Percentiles rank a stretch among this genome's conserved stretches.
These are phyloP conservation scores for Caenorhabditis angaria DNA, from an alignment of 2,888 invertebrate genomes.

Conservation along the genomic window DNA sequence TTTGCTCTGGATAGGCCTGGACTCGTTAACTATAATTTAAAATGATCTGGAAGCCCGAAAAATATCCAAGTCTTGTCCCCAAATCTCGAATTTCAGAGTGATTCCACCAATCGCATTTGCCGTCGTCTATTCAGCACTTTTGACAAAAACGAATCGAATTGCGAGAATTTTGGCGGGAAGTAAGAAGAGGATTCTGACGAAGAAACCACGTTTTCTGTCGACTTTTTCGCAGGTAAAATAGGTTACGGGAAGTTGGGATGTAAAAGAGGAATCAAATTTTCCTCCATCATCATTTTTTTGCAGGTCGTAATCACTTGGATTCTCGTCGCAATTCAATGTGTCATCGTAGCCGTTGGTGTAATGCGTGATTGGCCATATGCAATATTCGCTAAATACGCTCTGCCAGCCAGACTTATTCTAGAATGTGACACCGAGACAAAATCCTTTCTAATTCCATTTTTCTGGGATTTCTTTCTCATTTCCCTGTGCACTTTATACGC, in stretches of 20 bases:
- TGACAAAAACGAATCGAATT: constrained; percentile 97
- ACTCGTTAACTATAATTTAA: too few relatives aligned
- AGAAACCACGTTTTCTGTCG: constrained; percentile 90
- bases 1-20: too few relatives aligned
- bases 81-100: constrained; percentile 41
- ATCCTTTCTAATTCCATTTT: constrained; percentile 84
- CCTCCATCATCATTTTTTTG: too few relatives aligned
- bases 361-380: constrained; percentile 76
- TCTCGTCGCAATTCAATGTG: constrained; percentile 87
- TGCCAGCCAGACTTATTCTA: constrained; percentile 72
- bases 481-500: constrained; percentile 92
- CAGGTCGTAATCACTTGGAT: constrained; percentile 83
- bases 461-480: constrained; percentile 81
- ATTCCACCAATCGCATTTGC: constrained; percentile 84
- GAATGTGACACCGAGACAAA: constrained; percentile 76
- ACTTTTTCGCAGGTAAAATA: constrained; percentile 81
- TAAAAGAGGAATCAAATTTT: not conserved
- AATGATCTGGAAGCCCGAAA: too few relatives aligned
- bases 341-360: constrained; percentile 78
- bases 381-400: constrained; percentile 49
- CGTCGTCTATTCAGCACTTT: constrained; percentile 92
- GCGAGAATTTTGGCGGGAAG: constrained; percentile 96
- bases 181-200: constrained; percentile 87
- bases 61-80: too few relatives aligned
- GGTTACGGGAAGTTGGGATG: constrained; percentile 8